Evolutionary conservation across 1,140 invertebrate genomes (phyloP).

Genomic region (Aphelinus certus): DNA sequence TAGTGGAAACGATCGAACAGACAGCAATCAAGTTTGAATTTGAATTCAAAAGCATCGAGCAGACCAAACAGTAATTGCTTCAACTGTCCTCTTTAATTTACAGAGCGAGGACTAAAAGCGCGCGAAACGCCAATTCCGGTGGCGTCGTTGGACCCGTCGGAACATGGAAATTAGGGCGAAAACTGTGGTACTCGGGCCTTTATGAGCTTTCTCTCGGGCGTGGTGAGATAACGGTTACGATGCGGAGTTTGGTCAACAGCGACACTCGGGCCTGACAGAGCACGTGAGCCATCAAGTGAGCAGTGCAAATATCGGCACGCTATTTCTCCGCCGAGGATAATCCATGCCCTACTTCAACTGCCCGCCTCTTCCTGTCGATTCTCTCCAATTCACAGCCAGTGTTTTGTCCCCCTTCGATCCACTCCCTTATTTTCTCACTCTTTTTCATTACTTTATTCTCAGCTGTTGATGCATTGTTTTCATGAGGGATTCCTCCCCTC

Average conservation of each 20-base stretch:
- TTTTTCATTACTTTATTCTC: not conserved
- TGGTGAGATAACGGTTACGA: not conserved
- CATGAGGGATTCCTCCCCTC: too few relatives aligned
- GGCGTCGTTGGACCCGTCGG: not conserved
- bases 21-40: too few relatives aligned
- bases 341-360: not conserved
- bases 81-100: too few relatives aligned
- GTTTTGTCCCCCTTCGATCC: slow-evolving; percentile 6
- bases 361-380: not conserved
- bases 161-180: slow-evolving; percentile 10
- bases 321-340: slow-evolving; percentile 1
- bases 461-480: not conserved
- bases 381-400: not conserved
- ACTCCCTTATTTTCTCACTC: not conserved
- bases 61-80: too few relatives aligned
- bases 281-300: not conserved
- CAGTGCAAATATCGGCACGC: slow-evolving; percentile 12
- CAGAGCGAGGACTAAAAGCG: not conserved
- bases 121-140: slow-evolving; percentile 4
- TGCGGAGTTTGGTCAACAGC: slow-evolving; percentile 6
- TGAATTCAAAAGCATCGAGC: too few relatives aligned
- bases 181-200: not conserved
- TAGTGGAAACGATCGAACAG: too few relatives aligned
- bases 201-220: not conserved
- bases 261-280: not conserved